Conservation (phyloP, 2,797 vertebrate species). For the Neosalanx taihuensis region DNA sequence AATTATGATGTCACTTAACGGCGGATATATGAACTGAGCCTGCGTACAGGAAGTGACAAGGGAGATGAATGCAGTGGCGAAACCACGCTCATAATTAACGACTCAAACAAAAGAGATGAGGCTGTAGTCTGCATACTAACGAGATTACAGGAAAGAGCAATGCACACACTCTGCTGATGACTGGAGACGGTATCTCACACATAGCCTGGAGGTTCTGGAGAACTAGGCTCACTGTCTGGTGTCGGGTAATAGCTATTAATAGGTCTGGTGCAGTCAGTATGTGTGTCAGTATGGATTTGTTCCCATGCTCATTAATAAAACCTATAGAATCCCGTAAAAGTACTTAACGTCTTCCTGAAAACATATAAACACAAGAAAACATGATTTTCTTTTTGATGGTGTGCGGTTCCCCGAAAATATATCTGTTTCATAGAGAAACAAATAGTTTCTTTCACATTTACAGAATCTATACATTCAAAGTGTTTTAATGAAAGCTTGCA, state of each 20-base stretch:
- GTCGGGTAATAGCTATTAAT: neutral
- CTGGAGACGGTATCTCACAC: neutral
- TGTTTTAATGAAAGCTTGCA: too few species aligned
- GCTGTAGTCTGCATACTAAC: slow-evolving; percentile 61
- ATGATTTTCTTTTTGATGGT: too few species aligned
- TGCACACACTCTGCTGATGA: slow-evolving; percentile 19
- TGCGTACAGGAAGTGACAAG: slow-evolving; percentile 45
- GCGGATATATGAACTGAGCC: slow-evolving; percentile 38
- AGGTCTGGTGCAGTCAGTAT: neutral
- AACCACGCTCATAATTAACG: slow-evolving; percentile 67
- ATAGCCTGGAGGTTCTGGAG: neutral
- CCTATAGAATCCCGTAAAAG: too few species aligned
- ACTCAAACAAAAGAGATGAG: slow-evolving; percentile 50
- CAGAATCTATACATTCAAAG: too few species aligned
- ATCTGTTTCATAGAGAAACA: too few species aligned
- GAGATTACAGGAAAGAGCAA: slow-evolving; percentile 32
- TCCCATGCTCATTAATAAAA: neutral
- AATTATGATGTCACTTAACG: slow-evolving; percentile 54
- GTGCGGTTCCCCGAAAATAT: too few species aligned
- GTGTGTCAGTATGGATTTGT: neutral
- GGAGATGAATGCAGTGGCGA: slow-evolving; percentile 59
- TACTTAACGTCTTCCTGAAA: too few species aligned
- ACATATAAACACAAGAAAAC: too few species aligned
- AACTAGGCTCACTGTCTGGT: neutral
- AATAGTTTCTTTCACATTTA: too few species aligned